Conservation (phyloP, 2,113 vertebrate species). For the Columbina picui region DNA sequence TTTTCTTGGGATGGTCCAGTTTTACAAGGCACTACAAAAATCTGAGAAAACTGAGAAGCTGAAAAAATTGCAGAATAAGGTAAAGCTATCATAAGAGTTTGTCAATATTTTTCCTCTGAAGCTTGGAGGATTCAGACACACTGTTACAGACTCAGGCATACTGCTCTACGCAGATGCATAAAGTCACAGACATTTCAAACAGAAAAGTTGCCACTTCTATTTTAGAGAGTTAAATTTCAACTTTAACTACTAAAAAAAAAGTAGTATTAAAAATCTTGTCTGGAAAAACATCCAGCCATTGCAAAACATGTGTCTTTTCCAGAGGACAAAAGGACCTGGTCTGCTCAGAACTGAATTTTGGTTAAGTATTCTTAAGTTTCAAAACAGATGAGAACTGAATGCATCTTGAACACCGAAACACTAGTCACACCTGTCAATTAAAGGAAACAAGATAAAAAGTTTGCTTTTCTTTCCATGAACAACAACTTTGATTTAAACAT, state of each 20-base stretch:
- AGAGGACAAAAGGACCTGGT: background rate
- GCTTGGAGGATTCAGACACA: background rate
- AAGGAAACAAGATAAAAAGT: background rate
- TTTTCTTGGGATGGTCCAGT: background rate
- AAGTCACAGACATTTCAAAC: background rate
- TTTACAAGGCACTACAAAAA: background rate
- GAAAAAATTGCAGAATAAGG: background rate
- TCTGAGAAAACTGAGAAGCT: background rate
- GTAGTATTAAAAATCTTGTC: background rate
- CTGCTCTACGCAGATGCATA: background rate
- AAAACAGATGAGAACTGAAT: background rate
- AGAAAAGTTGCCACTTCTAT: background rate
- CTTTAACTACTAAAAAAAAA: background rate
- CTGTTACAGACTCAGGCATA: background rate
- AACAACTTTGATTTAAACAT: background rate
- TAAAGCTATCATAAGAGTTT: background rate
- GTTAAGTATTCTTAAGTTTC: background rate
- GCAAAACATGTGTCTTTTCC: background rate
- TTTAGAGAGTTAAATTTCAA: background rate
- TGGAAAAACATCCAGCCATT: background rate
- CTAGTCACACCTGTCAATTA: constrained; percentile 28
- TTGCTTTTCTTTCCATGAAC: background rate
- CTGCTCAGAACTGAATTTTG: background rate
- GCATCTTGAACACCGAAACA: background rate
- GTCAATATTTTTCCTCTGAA: background rate